These are phyloP conservation scores for Hoplostethus atlanticus DNA, from an alignment of 2,797 vertebrate genomes.

Conservation along the genomic window DNA sequence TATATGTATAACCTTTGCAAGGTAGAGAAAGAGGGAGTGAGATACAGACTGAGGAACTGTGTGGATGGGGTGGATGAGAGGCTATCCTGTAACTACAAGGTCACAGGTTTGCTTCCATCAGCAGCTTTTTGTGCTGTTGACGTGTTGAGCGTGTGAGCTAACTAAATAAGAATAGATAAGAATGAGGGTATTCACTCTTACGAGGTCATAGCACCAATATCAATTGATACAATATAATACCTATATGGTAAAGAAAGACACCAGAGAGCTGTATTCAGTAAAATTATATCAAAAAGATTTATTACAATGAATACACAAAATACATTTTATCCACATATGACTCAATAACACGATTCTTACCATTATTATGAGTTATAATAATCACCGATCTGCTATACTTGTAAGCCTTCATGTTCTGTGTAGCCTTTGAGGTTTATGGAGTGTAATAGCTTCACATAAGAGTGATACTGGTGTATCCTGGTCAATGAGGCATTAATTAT, in stretches of 20 bases:
- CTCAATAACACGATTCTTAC: not conserved
- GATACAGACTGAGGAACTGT: too few species aligned
- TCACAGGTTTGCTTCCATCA: too few species aligned
- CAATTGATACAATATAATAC: not conserved
- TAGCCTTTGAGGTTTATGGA: slow-evolving; percentile 17
- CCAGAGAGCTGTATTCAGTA: not conserved
- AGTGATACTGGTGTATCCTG: not conserved
- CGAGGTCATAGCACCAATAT: not conserved
- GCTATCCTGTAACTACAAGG: too few species aligned
- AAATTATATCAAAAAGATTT: slow-evolving; percentile 42
- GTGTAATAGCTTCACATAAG: slow-evolving; percentile 23
- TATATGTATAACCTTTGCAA: not conserved
- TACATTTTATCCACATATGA: slow-evolving; percentile 4
- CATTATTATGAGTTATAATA: slow-evolving; percentile 11
- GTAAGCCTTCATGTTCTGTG: slow-evolving; percentile 1
- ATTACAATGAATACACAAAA: slow-evolving; percentile 37
- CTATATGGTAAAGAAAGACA: slow-evolving; percentile 7
- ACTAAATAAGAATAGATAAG: too few species aligned
- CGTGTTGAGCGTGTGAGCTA: too few species aligned
- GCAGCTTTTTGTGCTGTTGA: too few species aligned
- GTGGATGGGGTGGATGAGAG: too few species aligned
- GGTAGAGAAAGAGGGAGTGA: not conserved
- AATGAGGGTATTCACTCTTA: not conserved
- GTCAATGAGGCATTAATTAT: not conserved
- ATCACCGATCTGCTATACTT: slow-evolving; percentile 3